These are phyloP conservation scores for Homarus gammarus DNA, from an alignment of 2,888 invertebrate species.

Conservation along the genomic window DNA sequence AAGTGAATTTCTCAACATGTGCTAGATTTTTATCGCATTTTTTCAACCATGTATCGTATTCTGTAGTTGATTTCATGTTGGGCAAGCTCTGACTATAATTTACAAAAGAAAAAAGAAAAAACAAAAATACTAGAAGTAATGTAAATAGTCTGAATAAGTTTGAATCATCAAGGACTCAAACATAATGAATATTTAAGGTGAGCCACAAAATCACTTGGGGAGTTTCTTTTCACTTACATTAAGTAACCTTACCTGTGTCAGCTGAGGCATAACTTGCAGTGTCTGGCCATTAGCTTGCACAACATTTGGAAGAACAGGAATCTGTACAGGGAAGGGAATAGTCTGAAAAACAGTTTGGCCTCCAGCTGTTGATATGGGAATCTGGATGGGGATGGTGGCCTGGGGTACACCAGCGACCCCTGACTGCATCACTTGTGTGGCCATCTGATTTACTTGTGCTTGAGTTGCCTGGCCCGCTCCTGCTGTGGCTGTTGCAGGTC, in stretches of 20 bases:
- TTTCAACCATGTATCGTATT: too few relatives aligned
- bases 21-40: too few relatives aligned
- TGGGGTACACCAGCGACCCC: conserved; percentile 79
- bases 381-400: conserved; percentile 88
- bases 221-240: too few relatives aligned
- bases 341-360: conserved; percentile 98
- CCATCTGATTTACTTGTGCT: conserved; percentile 76
- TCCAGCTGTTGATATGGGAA: conserved; percentile 90
- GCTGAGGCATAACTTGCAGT: conserved; percentile 76
- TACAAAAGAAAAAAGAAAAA: too few relatives aligned
- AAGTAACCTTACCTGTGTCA: conserved; percentile 77
- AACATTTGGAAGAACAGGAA: conserved; percentile 84
- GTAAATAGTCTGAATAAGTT: too few relatives aligned
- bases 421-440: conserved; percentile 81
- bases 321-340: conserved; percentile 94
- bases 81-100: too few relatives aligned
- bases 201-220: too few relatives aligned
- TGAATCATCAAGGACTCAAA: too few relatives aligned
- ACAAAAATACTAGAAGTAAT: too few relatives aligned
- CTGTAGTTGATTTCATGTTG: too few relatives aligned
- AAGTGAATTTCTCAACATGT: too few relatives aligned
- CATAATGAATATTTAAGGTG: too few relatives aligned
- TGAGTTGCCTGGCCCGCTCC: conserved; percentile 52
- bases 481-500: conserved; percentile 41
- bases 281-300: conserved; percentile 80